phyloP scores from a whole-genome alignment of 2,888 invertebrate genomes.

The Philereme vetulata region DNA sequence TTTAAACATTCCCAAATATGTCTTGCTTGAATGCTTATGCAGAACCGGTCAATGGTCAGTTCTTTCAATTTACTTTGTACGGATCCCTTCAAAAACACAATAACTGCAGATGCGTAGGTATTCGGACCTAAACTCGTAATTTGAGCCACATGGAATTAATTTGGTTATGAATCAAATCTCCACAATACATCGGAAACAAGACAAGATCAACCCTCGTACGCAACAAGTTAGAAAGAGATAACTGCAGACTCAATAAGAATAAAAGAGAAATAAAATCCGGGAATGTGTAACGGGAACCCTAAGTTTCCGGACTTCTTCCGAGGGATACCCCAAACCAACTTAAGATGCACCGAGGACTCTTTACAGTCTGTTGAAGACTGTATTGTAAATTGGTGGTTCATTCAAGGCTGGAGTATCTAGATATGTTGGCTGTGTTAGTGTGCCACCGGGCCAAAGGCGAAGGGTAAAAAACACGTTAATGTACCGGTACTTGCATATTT shows the following conservation, averaged over 20 bases:
- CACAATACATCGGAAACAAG: slow-evolving; percentile 53
- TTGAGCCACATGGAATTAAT: slow-evolving; percentile 45
- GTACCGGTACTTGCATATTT: slow-evolving; percentile 19
- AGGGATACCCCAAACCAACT: slow-evolving; percentile 50
- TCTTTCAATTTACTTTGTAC: slow-evolving; percentile 8
- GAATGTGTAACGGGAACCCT: slow-evolving; percentile 65
- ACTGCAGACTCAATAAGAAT: slow-evolving; percentile 31
- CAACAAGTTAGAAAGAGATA: slow-evolving; percentile 59
- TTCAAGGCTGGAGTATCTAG: slow-evolving; percentile 47
- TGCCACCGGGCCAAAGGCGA: slow-evolving; percentile 65
- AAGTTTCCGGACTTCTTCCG: slow-evolving; percentile 70
- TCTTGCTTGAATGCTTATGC: too few species aligned
- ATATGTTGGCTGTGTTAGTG: slow-evolving; percentile 53
- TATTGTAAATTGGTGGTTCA: slow-evolving; percentile 41
- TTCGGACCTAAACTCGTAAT: slow-evolving; percentile 25
- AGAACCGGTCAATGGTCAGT: slow-evolving; percentile 17
- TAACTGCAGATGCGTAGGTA: slow-evolving; percentile 21
- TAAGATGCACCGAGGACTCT: slow-evolving; percentile 58
- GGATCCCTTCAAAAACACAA: slow-evolving; percentile 6
- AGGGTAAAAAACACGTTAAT: slow-evolving; percentile 45
- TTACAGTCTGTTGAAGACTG: slow-evolving; percentile 35
- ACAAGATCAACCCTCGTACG: slow-evolving; percentile 59
- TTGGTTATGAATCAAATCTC: slow-evolving; percentile 53
- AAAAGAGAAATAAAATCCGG: slow-evolving; percentile 50
- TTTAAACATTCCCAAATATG: too few species aligned